These are phyloP conservation scores for Andrena marginata DNA, from an alignment of 2,888 invertebrate genomes.

Conservation along the genomic window DNA sequence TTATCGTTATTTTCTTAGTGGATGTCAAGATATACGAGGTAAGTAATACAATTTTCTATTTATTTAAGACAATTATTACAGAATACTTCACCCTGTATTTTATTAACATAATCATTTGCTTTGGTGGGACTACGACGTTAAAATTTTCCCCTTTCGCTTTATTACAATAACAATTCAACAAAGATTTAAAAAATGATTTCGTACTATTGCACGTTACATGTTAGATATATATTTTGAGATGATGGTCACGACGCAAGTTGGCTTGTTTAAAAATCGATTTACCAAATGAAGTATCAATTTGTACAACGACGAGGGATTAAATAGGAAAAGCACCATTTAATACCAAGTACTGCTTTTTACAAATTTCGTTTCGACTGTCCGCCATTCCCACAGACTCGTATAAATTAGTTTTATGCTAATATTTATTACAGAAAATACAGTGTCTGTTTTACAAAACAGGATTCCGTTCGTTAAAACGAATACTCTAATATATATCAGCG, in stretches of 20 bases:
- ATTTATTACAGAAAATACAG: constrained; percentile 54
- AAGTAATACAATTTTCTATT: constrained; percentile 28
- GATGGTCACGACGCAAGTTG: constrained; percentile 12
- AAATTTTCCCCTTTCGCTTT: constrained; percentile 7
- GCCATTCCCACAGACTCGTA: constrained; percentile 25
- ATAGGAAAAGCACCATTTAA: constrained; percentile 51
- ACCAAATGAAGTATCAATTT: constrained; percentile 29
- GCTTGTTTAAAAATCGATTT: constrained; percentile 17
- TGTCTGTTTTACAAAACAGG: constrained; percentile 28
- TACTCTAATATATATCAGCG: constrained; percentile 2
- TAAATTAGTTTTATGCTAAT: constrained; percentile 43
- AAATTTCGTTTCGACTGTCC: constrained; percentile 35
- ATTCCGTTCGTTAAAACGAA: constrained; percentile 47
- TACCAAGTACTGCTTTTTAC: constrained; percentile 53
- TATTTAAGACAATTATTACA: constrained; percentile 38
- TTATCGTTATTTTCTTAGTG: no score
- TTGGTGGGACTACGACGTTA: constrained; percentile 10
- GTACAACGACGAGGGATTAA: constrained; percentile 30
- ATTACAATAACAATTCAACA: constrained; percentile 12
- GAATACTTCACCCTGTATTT: constrained; percentile 34
- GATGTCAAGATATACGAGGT: no score
- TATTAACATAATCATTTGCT: constrained; percentile 32
- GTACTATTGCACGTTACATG: neutral
- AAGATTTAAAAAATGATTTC: constrained; percentile 19
- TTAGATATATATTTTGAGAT: neutral